Evolutionary conservation across 2,888 invertebrate species (phyloP), one percentile per base, ranked within the genome.

Genomic region (Lepidonotus clava): DNA sequence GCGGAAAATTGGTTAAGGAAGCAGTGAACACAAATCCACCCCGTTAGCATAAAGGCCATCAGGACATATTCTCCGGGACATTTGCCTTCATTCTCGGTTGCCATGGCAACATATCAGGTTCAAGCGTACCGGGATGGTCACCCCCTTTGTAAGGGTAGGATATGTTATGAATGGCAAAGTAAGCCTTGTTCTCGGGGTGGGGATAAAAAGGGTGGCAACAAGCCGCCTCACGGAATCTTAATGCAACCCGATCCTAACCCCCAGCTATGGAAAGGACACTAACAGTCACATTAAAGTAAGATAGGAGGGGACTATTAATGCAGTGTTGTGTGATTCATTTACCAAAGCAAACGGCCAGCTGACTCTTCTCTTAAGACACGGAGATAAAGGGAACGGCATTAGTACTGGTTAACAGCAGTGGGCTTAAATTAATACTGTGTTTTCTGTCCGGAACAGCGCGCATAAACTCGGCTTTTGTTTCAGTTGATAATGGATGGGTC

Each of bases 121-220:
- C 61, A 61, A 61, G 61, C 2, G 24, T n/a, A 2, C 61, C 28
- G 61, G 61, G 61, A 24, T 2, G 61, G 61, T 28, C 11, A 14
- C 61, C 61, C 61, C 61, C 4, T n/a, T n/a, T n/a, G 24, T 11
- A 32, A 32, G 61, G n/a, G 24, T 11, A 32, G 61, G 61, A 61
- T 61, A 61, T 61, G 61, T 61, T 61, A 61, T 61, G 61, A 61
- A 61, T 61, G 61, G 61, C 28, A 28, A 56, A 61, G 61, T 61
- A 61, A 61, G 61, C 61, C 28, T 1, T n/a, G 61, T 32, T 61
- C n/a, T n/a, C 28, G 61, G 61, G 24, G 11, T 28, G 28, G 11
- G 61, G 28, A 28, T 28, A 61, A 61, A 32, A 24, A 28, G n/a
- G 61, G 61, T 61, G 61, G 61, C 28, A 61, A 61, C 61, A 61